Percentiles rank a stretch among this genome's conserved stretches.
These are phyloP conservation scores for Ganaspis brasiliensis DNA, from an alignment of 2,888 invertebrate species.

Conservation along the genomic window DNA sequence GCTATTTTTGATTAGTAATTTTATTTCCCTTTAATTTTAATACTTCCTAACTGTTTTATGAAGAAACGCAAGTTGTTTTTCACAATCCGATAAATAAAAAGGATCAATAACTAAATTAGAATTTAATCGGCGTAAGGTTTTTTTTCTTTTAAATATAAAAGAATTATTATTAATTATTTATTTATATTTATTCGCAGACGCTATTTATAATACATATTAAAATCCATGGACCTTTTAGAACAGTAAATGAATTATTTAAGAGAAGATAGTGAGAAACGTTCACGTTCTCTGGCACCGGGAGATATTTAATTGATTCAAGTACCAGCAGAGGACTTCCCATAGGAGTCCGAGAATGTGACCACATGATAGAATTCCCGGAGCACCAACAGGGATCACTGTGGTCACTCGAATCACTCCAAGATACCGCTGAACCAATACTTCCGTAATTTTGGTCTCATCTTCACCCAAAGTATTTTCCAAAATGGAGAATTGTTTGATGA, in stretches of 20 bases:
- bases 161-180: too few species aligned
- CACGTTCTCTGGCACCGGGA: constrained; percentile 53
- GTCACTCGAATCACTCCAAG: constrained; percentile 66
- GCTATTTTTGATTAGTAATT: too few species aligned
- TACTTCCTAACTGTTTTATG: too few species aligned
- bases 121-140: too few species aligned
- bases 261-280: neutral
- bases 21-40: too few species aligned
- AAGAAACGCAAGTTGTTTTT: too few species aligned
- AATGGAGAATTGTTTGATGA: neutral
- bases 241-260: neutral
- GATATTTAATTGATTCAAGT: constrained; percentile 76
- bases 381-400: constrained; percentile 66
- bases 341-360: constrained; percentile 70
- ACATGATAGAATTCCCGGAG: constrained; percentile 70
- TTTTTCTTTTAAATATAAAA: too few species aligned
- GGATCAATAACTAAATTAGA: too few species aligned
- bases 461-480: neutral
- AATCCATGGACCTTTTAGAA: neutral
- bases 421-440: constrained; percentile 56
- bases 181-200: too few species aligned
- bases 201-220: too few species aligned
- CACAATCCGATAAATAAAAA: too few species aligned
- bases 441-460: constrained; percentile 10
- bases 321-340: constrained; percentile 64